Evolutionary conservation across 1,140 invertebrate species (phyloP).

Genomic region (Bilobella aurantiaca): DNA sequence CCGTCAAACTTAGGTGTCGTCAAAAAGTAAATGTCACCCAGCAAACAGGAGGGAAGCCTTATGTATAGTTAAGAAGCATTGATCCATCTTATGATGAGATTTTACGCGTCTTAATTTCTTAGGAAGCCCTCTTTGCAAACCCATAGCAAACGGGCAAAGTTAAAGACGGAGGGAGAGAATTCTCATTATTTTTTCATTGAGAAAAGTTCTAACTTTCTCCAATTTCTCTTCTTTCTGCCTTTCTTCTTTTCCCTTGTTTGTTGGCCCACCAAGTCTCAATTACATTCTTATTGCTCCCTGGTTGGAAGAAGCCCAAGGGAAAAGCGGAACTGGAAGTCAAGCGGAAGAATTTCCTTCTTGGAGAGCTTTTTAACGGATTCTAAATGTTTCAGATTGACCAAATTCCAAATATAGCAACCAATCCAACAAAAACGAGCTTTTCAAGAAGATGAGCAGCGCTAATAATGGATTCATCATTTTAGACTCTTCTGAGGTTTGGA

Average conservation of each 20-base stretch:
- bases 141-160: no score
- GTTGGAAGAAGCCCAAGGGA: background rate
- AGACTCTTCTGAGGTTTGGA: no score
- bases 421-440: no score
- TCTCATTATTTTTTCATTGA: slow-evolving; percentile 34
- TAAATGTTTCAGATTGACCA: background rate
- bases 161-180: slow-evolving; percentile 15
- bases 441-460: background rate
- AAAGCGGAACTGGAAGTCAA: background rate
- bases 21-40: no score
- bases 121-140: no score
- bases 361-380: background rate
- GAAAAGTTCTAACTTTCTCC: background rate
- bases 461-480: background rate
- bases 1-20: no score
- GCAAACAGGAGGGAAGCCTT: background rate
- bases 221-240: no score
- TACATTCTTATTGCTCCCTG: slow-evolving; percentile 6
- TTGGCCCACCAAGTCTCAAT: background rate
- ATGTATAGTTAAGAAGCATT: slow-evolving; percentile 22
- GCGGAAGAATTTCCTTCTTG: background rate
- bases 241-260: no score
- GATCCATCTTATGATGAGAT: slow-evolving; percentile 32
- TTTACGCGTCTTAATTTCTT: slow-evolving; percentile 31
- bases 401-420: no score